Conservation (phyloP, 2,113 vertebrate species). For the Brachypteracias leptosomus region DNA sequence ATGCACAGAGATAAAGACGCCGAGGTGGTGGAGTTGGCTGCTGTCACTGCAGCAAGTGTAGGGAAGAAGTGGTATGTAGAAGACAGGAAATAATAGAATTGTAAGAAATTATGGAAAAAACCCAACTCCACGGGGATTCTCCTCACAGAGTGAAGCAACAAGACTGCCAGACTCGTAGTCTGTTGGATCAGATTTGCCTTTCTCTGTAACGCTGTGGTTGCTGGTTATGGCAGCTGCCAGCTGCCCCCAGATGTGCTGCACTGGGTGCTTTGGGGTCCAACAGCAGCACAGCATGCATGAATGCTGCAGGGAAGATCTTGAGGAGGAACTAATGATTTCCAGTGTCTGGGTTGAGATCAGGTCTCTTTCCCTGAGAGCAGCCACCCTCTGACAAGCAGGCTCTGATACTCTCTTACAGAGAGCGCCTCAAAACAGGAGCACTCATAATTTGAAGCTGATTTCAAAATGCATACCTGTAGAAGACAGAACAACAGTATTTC, state of each 20-base stretch:
- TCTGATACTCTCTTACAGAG: background rate
- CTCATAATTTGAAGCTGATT: background rate
- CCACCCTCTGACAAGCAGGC: background rate
- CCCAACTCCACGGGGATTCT: background rate
- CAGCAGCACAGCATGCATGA: background rate
- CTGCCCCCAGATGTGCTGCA: background rate
- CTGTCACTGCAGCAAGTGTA: background rate
- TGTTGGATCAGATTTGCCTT: background rate
- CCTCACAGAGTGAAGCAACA: background rate
- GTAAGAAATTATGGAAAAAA: background rate
- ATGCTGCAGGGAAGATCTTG: background rate
- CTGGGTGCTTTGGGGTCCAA: background rate
- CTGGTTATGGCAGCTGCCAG: accelerated
- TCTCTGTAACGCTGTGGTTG: background rate
- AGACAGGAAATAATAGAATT: background rate
- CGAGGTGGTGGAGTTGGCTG: background rate
- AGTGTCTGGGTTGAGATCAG: background rate
- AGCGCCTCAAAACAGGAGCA: background rate
- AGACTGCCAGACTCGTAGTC: background rate
- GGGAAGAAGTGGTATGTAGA: background rate
- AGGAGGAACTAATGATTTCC: background rate
- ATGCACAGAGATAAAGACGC: background rate
- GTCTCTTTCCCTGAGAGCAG: background rate
- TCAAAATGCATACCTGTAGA: background rate
- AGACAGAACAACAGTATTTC: background rate